Evolutionary conservation across 2,797 vertebrate genomes (phyloP).

Genomic region (Gymnodraco acuticeps): DNA sequence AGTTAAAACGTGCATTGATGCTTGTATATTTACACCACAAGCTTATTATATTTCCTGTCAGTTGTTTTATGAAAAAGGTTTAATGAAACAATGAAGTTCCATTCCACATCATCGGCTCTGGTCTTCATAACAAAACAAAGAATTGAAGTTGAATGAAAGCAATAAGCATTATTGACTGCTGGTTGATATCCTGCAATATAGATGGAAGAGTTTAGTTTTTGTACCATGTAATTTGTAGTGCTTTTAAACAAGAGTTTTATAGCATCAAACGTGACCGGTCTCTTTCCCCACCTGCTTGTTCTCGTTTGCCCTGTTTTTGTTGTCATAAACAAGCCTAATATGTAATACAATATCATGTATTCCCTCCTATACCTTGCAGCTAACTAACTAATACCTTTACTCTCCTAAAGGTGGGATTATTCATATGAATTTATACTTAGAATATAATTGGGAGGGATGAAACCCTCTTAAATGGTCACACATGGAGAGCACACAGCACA

Average conservation of each 20-base stretch:
- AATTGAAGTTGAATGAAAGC: too few relatives aligned
- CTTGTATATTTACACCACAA: too few relatives aligned
- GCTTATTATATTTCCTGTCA: too few relatives aligned
- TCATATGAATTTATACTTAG: slow-evolving; percentile 47
- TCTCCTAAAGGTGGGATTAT: slow-evolving; percentile 29
- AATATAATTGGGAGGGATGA: too few relatives aligned
- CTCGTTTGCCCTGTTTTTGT: background rate
- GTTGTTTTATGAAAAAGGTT: too few relatives aligned
- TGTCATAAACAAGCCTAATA: slow-evolving; percentile 5
- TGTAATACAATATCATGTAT: slow-evolving; percentile 7
- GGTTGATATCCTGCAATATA: background rate
- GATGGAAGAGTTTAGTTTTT: background rate
- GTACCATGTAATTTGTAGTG: background rate
- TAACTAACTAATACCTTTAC: slow-evolving; percentile 35
- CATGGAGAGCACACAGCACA: too few relatives aligned
- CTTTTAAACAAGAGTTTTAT: background rate
- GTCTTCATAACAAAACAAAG: too few relatives aligned
- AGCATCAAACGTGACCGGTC: background rate
- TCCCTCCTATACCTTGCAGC: slow-evolving; percentile 7
- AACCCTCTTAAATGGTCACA: too few relatives aligned
- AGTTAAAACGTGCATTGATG: too few relatives aligned
- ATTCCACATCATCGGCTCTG: too few relatives aligned
- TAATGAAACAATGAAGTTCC: too few relatives aligned
- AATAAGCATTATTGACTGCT: background rate
- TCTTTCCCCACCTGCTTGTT: background rate